Evolutionary conservation across 1,140 invertebrate species (phyloP).

Genomic region (Drosophila santomea): DNA sequence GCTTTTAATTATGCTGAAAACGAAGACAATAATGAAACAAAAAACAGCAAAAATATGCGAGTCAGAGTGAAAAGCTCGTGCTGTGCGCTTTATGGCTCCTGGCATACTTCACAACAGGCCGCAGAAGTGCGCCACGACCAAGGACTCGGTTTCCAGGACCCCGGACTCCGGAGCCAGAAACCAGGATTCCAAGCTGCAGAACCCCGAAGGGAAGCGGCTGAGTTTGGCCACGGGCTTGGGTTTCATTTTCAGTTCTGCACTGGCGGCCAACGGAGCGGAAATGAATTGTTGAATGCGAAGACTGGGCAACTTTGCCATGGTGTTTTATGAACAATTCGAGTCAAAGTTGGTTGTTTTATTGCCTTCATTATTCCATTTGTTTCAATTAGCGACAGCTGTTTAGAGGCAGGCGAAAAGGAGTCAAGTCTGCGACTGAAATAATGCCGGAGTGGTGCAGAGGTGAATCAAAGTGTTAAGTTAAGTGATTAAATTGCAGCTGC

Average conservation of each 20-base stretch:
- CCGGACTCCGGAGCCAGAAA: background rate
- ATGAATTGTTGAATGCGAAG: conserved; percentile 57
- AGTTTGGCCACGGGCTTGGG: conserved; percentile 23
- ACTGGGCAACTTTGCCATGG: conserved; percentile 29
- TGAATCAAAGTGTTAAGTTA: conserved; percentile 37
- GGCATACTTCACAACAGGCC: conserved; percentile 48
- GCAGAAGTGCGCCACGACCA: conserved; percentile 28
- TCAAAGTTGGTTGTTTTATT: conserved; percentile 53
- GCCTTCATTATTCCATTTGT: conserved; percentile 57
- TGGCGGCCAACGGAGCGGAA: conserved; percentile 36
- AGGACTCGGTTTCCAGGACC: conserved; percentile 2
- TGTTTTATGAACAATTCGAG: conserved; percentile 54
- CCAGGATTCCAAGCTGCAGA: background rate
- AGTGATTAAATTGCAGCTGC: conserved; percentile 14
- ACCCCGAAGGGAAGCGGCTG: conserved; percentile 35
- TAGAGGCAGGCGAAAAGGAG: conserved; percentile 12
- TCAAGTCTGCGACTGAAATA: conserved; percentile 19
- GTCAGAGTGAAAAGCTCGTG: conserved; percentile 25
- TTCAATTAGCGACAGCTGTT: conserved; percentile 55
- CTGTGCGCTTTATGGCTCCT: conserved; percentile 47
- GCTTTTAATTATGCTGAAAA: conserved; percentile 68
- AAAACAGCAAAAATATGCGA: conserved; percentile 22
- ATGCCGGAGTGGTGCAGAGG: conserved; percentile 2
- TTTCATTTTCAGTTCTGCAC: conserved; percentile 4
- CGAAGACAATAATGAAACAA: conserved; percentile 32